Conservation (phyloP, 2,113 vertebrate species). For the Dendrocopos noguchii region DNA sequence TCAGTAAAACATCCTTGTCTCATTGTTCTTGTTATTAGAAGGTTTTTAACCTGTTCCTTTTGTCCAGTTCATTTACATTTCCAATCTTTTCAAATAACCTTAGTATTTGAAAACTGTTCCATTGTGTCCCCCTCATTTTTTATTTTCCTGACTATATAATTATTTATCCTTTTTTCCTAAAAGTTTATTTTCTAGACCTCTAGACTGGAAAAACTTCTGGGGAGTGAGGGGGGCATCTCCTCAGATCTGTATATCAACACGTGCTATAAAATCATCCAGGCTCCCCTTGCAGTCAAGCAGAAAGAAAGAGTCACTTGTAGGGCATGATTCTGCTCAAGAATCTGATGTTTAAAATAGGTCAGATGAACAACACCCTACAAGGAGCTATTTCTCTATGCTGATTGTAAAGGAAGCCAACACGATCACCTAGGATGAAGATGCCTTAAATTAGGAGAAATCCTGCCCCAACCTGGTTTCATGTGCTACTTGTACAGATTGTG, state of each 20-base stretch:
- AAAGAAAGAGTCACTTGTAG: neutral
- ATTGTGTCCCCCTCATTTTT: neutral
- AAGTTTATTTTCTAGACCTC: neutral
- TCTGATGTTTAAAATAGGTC: neutral
- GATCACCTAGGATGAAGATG: neutral
- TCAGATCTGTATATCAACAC: neutral
- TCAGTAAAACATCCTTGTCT: neutral
- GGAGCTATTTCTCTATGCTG: neutral
- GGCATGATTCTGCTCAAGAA: neutral
- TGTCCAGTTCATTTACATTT: neutral
- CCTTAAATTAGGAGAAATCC: neutral
- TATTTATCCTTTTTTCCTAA: neutral
- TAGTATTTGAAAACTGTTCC: neutral
- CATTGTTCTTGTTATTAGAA: neutral
- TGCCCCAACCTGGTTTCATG: neutral
- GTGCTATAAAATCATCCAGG: fast-evolving
- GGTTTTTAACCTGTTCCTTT: neutral
- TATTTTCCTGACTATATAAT: neutral
- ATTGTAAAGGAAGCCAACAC: neutral
- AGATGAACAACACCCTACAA: neutral
- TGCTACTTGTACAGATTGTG: neutral
- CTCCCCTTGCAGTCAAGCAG: neutral
- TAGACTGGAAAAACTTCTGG: neutral
- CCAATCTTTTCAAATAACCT: neutral
- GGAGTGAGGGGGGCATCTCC: neutral